Conservation (phyloP, 1,140 invertebrate genomes). For the Ooceraea biroi region DNA sequence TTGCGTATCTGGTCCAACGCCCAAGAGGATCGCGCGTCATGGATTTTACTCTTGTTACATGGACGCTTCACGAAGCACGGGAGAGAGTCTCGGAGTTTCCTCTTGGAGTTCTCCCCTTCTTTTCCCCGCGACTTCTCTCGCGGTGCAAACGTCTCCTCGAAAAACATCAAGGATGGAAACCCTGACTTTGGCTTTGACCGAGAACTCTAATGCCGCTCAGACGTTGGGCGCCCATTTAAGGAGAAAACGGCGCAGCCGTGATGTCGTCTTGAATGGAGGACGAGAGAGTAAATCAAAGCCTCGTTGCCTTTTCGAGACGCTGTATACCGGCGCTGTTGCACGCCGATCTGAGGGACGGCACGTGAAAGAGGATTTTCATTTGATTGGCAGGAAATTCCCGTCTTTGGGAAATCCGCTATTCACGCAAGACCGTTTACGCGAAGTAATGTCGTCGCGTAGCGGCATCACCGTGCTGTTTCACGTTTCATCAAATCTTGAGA, state of each 20-base stretch:
- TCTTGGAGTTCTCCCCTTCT: background rate
- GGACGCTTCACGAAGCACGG: background rate
- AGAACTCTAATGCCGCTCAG: constrained; percentile 55
- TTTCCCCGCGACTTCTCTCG: background rate
- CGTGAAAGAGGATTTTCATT: constrained; percentile 50
- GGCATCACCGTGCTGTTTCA: constrained; percentile 12
- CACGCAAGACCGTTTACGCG: constrained; percentile 14
- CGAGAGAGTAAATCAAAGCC: constrained; percentile 56
- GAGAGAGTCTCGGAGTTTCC: background rate
- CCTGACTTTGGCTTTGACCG: constrained; percentile 78
- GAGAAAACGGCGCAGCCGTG: constrained; percentile 38
- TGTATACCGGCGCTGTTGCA: background rate
- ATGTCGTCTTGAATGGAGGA: constrained; percentile 48
- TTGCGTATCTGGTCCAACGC: constrained; percentile 4
- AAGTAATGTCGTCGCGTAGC: constrained; percentile 6
- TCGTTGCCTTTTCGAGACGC: constrained; percentile 23
- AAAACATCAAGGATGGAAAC: constrained; percentile 44
- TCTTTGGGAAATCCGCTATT: constrained; percentile 36
- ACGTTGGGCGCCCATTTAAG: constrained; percentile 54
- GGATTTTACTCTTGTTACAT: constrained; percentile 18
- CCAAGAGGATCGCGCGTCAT: background rate
- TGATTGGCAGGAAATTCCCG: constrained; percentile 57
- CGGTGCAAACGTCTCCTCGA: background rate
- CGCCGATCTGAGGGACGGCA: constrained; percentile 23
- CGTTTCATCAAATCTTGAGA: background rate